phyloP scores from a whole-genome alignment of 2,797 vertebrate species.

The Eurystomus glaucurus region DNA sequence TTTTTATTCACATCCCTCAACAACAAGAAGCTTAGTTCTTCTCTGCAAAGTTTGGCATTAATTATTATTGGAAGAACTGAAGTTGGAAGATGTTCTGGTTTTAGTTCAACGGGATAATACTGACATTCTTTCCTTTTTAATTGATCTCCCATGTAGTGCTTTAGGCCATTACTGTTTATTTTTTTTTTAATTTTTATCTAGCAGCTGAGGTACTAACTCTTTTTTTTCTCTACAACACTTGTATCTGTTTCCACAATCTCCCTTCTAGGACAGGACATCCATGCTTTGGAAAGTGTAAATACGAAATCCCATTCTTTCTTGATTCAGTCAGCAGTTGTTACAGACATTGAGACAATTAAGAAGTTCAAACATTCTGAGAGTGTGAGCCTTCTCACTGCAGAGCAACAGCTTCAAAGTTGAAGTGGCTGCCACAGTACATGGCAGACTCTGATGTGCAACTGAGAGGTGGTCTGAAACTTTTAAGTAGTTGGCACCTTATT shows the following conservation, averaged over 20 bases:
- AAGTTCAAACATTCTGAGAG: not conserved
- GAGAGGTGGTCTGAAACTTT: not conserved
- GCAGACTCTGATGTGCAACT: not conserved
- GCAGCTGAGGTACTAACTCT: not conserved
- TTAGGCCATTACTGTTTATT: not conserved
- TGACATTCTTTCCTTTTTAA: not conserved
- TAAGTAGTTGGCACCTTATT: not conserved
- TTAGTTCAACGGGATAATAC: not conserved
- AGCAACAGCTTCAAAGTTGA: not conserved
- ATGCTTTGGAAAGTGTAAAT: not conserved
- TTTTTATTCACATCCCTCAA: not conserved
- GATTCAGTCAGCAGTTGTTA: not conserved
- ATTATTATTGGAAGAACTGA: not conserved
- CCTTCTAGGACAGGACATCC: not conserved
- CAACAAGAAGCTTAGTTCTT: not conserved
- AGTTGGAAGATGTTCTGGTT: not conserved
- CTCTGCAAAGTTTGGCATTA: not conserved
- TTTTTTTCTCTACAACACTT: not conserved
- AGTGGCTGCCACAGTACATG: accelerated
- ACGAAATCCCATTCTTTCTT: not conserved
- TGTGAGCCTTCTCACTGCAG: not conserved
- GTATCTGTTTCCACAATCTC: not conserved
- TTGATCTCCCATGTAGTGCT: not conserved
- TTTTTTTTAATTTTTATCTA: not conserved
- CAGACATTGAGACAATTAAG: not conserved